Conservation (phyloP, 2,113 vertebrate species). For the Notechis scutatus region DNA sequence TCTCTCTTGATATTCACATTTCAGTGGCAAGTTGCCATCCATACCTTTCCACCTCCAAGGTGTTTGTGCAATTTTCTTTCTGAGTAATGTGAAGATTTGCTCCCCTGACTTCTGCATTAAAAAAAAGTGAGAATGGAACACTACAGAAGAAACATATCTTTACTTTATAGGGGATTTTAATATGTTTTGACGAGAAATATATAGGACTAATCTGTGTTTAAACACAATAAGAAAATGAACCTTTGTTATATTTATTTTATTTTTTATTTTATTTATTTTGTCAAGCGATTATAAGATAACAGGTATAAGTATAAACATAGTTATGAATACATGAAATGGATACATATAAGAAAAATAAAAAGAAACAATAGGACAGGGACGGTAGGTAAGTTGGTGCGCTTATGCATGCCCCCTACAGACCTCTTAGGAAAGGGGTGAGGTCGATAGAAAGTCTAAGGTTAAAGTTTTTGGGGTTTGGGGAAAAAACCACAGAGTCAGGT, state of each 20-base stretch:
- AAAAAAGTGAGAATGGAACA: constrained; percentile 49
- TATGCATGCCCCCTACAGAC: too few relatives aligned
- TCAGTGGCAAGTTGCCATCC: constrained; percentile 55
- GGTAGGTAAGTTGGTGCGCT: too few relatives aligned
- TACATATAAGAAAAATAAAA: too few relatives aligned
- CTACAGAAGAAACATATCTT: constrained; percentile 56
- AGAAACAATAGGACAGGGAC: too few relatives aligned
- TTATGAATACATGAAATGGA: too few relatives aligned
- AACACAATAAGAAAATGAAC: not conserved
- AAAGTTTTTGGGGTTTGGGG: too few relatives aligned
- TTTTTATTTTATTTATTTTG: too few relatives aligned
- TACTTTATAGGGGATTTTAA: constrained; percentile 67
- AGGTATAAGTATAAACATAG: too few relatives aligned
- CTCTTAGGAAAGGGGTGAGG: too few relatives aligned
- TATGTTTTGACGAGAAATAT: constrained; percentile 64
- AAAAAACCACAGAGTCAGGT: too few relatives aligned
- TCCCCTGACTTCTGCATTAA: constrained; percentile 66
- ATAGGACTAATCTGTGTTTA: constrained; percentile 9
- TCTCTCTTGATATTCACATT: constrained; percentile 18
- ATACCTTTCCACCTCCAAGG: constrained; percentile 57
- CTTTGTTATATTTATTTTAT: not conserved
- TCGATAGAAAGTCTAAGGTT: too few relatives aligned
- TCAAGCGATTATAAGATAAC: too few relatives aligned
- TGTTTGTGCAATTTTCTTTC: constrained; percentile 69
- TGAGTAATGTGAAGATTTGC: constrained; percentile 70